Conservation (phyloP, 2,888 invertebrate species). For the Spatulosminthurus flaviceps region DNA sequence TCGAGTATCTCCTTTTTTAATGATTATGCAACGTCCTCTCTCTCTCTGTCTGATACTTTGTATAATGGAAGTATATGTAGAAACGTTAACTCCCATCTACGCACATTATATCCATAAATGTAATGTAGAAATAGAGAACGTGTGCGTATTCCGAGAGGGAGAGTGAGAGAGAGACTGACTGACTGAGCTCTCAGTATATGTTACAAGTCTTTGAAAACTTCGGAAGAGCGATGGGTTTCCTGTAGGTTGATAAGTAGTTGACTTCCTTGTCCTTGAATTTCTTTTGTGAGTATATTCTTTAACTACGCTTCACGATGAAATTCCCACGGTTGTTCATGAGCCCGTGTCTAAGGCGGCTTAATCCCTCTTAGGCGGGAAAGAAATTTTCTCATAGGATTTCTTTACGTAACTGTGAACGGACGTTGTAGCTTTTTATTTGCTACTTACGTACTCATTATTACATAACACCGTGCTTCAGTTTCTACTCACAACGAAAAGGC, state of each 20-base stretch:
- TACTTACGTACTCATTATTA: neutral
- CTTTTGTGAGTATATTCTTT: neutral
- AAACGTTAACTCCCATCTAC: neutral
- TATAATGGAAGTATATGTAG: neutral
- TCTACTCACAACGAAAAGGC: neutral
- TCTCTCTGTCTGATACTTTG: no score
- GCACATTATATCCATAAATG: neutral
- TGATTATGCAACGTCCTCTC: no score
- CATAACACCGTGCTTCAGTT: neutral
- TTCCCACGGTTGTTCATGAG: constrained; percentile 36
- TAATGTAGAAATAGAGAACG: neutral
- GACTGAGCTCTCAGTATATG: neutral
- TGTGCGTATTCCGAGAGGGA: neutral
- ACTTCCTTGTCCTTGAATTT: constrained; percentile 39
- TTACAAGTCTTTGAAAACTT: constrained; percentile 1
- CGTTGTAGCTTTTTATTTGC: constrained; percentile 1
- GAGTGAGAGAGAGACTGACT: neutral
- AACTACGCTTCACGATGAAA: constrained; percentile 1
- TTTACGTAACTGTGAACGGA: neutral
- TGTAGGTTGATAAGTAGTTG: constrained; percentile 20
- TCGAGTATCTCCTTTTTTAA: no score
- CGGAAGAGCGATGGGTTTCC: neutral
- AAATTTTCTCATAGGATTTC: constrained; percentile 23
- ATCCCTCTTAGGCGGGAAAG: constrained; percentile 29
- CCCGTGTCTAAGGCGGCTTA: neutral